Evolutionary conservation across 2,888 invertebrate species (phyloP).

Genomic region (Drosophila subquinaria): DNA sequence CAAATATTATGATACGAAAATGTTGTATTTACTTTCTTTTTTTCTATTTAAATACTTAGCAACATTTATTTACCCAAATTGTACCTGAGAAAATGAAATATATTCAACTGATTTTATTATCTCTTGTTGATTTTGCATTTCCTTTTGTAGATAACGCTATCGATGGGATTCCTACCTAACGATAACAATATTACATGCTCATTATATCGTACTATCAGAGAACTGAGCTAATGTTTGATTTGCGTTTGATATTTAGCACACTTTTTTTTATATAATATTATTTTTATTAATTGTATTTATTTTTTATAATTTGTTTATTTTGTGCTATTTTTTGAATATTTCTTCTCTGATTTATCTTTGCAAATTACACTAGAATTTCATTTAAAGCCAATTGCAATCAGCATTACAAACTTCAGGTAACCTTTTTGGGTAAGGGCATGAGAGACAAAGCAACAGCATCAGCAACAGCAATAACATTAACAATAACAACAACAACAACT

Average conservation of each 20-base stretch:
- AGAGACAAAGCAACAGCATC: constrained; percentile 24
- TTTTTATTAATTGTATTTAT: background rate
- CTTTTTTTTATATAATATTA: background rate
- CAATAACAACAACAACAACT: constrained; percentile 12
- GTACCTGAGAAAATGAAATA: background rate
- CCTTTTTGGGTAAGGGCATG: constrained; percentile 67
- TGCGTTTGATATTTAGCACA: background rate
- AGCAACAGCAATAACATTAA: background rate
- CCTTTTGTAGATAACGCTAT: constrained; percentile 4
- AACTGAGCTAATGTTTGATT: background rate
- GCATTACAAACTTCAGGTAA: constrained; percentile 29
- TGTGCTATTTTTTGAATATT: background rate
- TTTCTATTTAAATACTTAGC: no score
- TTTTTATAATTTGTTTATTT: background rate
- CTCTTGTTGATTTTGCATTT: background rate
- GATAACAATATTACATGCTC: background rate
- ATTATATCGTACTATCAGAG: background rate
- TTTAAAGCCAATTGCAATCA: constrained; percentile 25
- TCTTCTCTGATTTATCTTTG: background rate
- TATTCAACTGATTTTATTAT: background rate
- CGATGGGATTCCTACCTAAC: background rate
- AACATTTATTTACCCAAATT: no score
- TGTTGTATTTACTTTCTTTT: no score
- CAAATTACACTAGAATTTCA: background rate
- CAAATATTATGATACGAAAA: no score